Conservation (phyloP, 37 sponge, comb jelly and placozoan genomes). For the Ephydatia muelleri region DNA sequence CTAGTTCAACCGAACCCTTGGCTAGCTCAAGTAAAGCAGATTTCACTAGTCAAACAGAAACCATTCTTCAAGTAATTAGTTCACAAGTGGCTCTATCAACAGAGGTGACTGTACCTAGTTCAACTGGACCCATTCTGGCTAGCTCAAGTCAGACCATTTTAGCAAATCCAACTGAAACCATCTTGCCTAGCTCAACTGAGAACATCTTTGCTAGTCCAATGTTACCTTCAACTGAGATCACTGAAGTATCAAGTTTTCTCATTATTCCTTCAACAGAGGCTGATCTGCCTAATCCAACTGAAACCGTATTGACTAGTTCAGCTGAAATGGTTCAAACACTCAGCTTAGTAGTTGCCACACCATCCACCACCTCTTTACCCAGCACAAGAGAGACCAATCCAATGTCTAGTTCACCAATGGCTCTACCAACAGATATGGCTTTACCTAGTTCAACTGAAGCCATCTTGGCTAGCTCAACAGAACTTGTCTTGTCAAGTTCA, state of each 20-base stretch:
- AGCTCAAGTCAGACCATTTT: neutral
- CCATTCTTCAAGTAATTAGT: too few relatives aligned
- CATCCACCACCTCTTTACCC: neutral
- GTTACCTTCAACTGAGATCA: too few relatives aligned
- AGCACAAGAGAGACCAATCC: neutral
- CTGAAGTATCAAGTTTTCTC: too few relatives aligned
- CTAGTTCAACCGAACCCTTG: neutral
- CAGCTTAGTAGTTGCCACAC: too few relatives aligned
- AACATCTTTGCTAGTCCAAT: too few relatives aligned
- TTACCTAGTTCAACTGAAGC: neutral
- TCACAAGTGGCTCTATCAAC: too few relatives aligned
- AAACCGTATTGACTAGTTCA: neutral
- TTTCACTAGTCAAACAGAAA: neutral
- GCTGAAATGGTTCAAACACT: neutral
- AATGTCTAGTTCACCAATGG: neutral
- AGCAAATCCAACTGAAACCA: neutral
- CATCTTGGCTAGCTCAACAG: neutral
- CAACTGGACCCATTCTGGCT: neutral
- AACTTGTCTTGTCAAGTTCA: too few relatives aligned
- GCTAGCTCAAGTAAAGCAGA: neutral
- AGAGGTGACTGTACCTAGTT: too few relatives aligned
- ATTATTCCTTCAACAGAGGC: too few relatives aligned
- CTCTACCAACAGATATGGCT: too few relatives aligned
- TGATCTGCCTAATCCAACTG: neutral
- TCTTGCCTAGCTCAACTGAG: neutral